These are phyloP conservation scores for Epinephelus cyanopodus DNA, from an alignment of 2,113 vertebrate species.

Conservation along the genomic window DNA sequence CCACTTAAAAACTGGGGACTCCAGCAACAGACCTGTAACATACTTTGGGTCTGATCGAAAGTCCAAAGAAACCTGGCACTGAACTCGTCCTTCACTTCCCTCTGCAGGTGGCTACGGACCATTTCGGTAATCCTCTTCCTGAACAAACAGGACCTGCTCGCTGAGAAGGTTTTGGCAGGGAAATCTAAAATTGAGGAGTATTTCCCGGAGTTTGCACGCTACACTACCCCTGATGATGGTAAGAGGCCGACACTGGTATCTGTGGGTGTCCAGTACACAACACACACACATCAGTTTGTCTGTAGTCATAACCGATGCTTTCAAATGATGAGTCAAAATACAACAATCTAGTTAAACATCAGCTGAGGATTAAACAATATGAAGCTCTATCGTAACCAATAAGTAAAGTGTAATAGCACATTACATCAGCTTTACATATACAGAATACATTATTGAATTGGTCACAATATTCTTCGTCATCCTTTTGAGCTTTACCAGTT, in stretches of 20 bases:
- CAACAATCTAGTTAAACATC: neutral
- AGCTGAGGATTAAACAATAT: neutral
- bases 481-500: neutral
- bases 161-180: slow-evolving; percentile 97
- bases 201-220: slow-evolving; percentile 98
- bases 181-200: slow-evolving; percentile 99
- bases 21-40: neutral
- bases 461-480: neutral
- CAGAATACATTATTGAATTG: neutral
- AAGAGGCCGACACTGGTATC: slow-evolving; percentile 42
- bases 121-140: slow-evolving; percentile 99
- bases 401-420: neutral
- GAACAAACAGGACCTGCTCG: slow-evolving; percentile 99
- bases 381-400: neutral
- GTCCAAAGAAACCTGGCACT: slow-evolving; percentile 10
- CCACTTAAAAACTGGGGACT: neutral
- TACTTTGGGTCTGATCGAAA: neutral
- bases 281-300: neutral
- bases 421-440: neutral
- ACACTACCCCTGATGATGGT: slow-evolving; percentile 99
- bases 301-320: neutral
- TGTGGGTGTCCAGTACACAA: neutral
- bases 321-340: neutral
- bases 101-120: slow-evolving; percentile 96
- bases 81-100: slow-evolving; percentile 30